phyloP scores from a whole-genome alignment of 2,888 invertebrate species.

The Apodemia hepburni region DNA sequence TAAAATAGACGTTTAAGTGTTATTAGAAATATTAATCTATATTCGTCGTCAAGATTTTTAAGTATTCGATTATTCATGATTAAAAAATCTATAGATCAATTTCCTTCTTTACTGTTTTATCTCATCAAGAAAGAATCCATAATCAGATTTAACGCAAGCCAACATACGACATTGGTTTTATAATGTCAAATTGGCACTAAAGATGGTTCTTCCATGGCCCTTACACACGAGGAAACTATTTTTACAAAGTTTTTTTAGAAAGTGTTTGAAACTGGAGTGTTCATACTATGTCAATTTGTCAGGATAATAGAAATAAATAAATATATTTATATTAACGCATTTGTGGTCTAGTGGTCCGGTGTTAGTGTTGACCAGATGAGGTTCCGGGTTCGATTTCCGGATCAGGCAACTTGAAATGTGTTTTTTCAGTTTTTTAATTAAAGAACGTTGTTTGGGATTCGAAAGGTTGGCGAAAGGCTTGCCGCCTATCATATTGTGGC shows the following conservation, averaged over 20 bases:
- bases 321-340: too few species aligned
- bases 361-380: too few species aligned
- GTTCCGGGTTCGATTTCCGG: too few species aligned
- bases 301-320: background rate
- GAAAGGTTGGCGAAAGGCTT: too few species aligned
- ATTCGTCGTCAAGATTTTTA: too few species aligned
- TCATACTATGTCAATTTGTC: background rate
- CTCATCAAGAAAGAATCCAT: slow-evolving; percentile 1
- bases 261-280: background rate
- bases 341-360: too few species aligned
- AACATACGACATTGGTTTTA: background rate
- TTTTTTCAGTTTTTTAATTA: too few species aligned
- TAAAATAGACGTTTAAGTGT: background rate
- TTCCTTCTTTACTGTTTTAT: slow-evolving; percentile 8
- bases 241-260: background rate
- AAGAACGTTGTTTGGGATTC: too few species aligned
- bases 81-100: background rate
- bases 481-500: too few species aligned
- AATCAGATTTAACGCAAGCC: background rate
- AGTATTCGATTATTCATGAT: background rate
- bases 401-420: too few species aligned
- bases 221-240: background rate
- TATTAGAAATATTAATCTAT: background rate
- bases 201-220: background rate
- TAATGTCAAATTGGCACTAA: slow-evolving; percentile 5